Evolutionary conservation across 2,113 vertebrate species (phyloP), one percentile per base, ranked within the genome.

Genomic region (Calyptommatus sinebrachiatus): DNA sequence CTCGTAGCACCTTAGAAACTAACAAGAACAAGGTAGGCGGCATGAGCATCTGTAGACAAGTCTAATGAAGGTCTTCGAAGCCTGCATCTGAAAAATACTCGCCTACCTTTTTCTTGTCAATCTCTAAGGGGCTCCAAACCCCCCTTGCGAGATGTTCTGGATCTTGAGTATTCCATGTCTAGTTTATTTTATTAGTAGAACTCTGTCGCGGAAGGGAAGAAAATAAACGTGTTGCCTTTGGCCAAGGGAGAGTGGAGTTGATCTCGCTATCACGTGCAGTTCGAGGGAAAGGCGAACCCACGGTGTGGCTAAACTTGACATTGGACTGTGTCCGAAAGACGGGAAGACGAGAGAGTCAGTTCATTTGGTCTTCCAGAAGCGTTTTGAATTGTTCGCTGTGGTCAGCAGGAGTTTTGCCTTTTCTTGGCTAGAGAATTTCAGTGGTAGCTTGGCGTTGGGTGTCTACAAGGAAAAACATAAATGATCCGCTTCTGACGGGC

Each of bases 351-450:
- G 24, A 8, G 71, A 26, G 71, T 14, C 0, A 16, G 66, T 46
- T 75, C 78, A 68, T 75, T 5, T 0, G 2, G 76, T 85, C 86
- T 91, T 82, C 81, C 83, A 75, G 79, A 83, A 84, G 79, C 35
- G 83, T 62, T n/a, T 76, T 87, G 29, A 24, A 28, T 57, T 41
- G 83, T 82, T 76, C 80, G 78, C 80, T 8, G 35, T 62, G 85
- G 61, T 76, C 83, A 82, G 77, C 86, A 84, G 78, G 83, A 90
- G 62, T 76, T 57, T 28, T 72, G 60, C 68, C 68, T 66, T 79
- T 2, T 31, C 21, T 83, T 66, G 53, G 53, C 61, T 46, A 1
- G 80, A 50, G n/a, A 60, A 3, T 60, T 75, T 18, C 20, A 7
- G 5, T 12, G 31, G 16, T 21, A 1, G 31, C 5, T 9, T 31